Conservation (phyloP, 2,113 vertebrate species). For the Emydura subglobosa region DNA sequence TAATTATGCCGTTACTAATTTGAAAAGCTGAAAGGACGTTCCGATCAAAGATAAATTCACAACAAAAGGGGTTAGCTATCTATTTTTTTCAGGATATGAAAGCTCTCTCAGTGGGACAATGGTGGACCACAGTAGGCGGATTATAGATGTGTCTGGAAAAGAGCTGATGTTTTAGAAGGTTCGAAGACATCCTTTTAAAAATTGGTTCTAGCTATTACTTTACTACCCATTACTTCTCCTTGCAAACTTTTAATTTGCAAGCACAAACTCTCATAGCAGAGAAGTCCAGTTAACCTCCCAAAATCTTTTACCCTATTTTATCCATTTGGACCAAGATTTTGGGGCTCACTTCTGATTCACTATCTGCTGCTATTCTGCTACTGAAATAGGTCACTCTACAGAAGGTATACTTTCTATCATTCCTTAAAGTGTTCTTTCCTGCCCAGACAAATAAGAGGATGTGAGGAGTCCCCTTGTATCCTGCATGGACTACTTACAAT, state of each 20-base stretch:
- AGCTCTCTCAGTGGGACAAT: not conserved
- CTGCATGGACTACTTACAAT: rapidly evolving
- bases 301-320: not conserved
- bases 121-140: not conserved
- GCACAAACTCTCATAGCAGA: not conserved
- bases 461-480: not conserved
- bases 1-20: slow-evolving; percentile 54
- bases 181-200: not conserved
- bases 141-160: not conserved
- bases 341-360: too few species aligned
- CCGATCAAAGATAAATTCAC: slow-evolving; percentile 32
- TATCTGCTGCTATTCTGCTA: not conserved
- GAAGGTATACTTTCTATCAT: not conserved
- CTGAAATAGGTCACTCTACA: slow-evolving; percentile 20
- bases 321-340: too few species aligned
- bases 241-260: not conserved
- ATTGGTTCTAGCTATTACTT: not conserved
- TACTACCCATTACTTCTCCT: not conserved
- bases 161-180: not conserved
- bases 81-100: slow-evolving; percentile 38
- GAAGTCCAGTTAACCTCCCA: not conserved
- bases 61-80: slow-evolving; percentile 45
- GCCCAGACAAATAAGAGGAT: not conserved
- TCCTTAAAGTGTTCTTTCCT: not conserved
- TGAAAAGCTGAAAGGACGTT: slow-evolving; percentile 18